Conservation (phyloP, 35 echinoderm and acorn worm genomes). For the Stichopus chloronotus region DNA sequence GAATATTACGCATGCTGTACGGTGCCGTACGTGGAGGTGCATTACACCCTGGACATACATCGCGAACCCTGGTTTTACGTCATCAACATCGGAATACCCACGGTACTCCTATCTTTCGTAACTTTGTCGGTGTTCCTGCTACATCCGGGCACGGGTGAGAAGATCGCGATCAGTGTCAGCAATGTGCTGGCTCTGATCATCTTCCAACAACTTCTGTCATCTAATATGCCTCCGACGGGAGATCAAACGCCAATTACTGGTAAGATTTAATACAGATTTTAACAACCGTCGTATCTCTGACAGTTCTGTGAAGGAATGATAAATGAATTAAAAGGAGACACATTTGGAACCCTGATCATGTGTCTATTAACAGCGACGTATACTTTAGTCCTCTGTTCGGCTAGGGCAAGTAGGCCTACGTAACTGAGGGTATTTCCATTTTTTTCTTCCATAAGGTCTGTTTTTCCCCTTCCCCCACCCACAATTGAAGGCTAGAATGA, state of each 20-base stretch:
- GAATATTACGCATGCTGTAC: conserved; percentile 24
- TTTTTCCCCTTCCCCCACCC: too few relatives aligned
- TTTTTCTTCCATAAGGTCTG: too few relatives aligned
- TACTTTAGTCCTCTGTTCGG: neutral
- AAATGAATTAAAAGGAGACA: neutral
- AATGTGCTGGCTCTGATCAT: conserved; percentile 78
- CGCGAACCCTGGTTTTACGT: conserved; percentile 47
- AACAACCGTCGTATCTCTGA: neutral
- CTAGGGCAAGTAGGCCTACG: too few relatives aligned
- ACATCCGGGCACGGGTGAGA: conserved; percentile 77
- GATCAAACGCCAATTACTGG: conserved; percentile 72
- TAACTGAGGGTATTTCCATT: too few relatives aligned
- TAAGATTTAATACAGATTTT: neutral
- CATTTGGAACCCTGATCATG: neutral
- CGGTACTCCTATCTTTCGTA: conserved; percentile 40
- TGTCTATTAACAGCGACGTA: neutral
- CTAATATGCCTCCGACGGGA: conserved; percentile 69
- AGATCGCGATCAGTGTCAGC: conserved; percentile 80
- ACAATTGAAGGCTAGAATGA: too few relatives aligned
- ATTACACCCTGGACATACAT: conserved; percentile 2
- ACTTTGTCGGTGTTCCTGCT: conserved; percentile 57
- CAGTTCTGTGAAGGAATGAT: neutral
- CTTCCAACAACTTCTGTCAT: conserved; percentile 75
- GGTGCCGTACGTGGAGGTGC: conserved; percentile 9
- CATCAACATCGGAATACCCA: conserved; percentile 47